Evolutionary conservation across 2,888 invertebrate species (phyloP), one percentile per base, ranked within the genome.

Genomic region (Thecophora atra): DNA sequence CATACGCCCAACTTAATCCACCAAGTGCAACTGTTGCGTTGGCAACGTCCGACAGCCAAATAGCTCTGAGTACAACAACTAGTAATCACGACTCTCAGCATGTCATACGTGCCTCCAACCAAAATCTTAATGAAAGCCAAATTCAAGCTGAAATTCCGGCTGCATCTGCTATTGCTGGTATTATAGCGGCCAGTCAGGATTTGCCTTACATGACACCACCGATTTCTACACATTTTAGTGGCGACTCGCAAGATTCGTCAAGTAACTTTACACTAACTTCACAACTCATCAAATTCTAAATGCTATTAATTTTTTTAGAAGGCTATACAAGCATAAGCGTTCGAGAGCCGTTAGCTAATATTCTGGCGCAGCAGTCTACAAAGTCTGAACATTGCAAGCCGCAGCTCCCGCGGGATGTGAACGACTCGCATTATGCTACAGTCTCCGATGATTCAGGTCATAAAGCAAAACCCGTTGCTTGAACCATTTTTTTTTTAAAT

Each of bases 241-340:
- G 96, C 0, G 96, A 96, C 85, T 96, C 96, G 3, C 95, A 95
- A 78, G 96, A 95, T 86, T 95, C 95, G 1, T 91, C 93, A 72
- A 94, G 94, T 94, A 87, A 88, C 89, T 63, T 56, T n/a, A 13
- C 66, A 1, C 51, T 17, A 15, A n/a, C n/a, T 51, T 17, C n/a
- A 13, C 51, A 13, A 13, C 4, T 8, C 72, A 24, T 17, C n/a
- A 47, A 21, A 58, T 70, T 63, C n/a, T 30, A 63, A 76, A 64
- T 17, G 15, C 24, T 24, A 70, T 74, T 76, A 13, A 42, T 86
- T 88, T 42, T 65, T 68, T 37, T 87, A 94, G 95, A 95, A 89
- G 96, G 96, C 62, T 96, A 96, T 84, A 96, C 96, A 0, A 95
- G 95, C 82, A 96, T 96, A 78, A 96, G 95, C 77, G 96, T 96